These are phyloP conservation scores for Drusus annulatus DNA, from an alignment of 1,140 invertebrate genomes.

Conservation along the genomic window DNA sequence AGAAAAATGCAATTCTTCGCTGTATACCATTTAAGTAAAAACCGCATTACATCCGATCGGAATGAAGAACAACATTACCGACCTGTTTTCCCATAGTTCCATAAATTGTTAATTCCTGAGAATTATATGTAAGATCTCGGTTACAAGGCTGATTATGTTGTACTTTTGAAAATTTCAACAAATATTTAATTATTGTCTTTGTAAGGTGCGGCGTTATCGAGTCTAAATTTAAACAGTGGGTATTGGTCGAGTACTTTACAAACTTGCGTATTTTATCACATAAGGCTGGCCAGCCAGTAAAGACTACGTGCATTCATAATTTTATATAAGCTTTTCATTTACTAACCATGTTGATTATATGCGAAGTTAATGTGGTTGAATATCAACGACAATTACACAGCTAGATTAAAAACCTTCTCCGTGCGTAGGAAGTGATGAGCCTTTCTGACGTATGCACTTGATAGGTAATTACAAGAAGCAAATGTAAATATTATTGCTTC, in stretches of 20 bases:
- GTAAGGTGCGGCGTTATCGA: neutral
- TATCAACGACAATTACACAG: too few species aligned
- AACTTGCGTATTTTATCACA: neutral
- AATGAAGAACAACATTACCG: neutral
- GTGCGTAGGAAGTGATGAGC: too few species aligned
- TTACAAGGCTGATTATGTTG: conserved; percentile 11
- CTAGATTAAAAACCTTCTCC: too few species aligned
- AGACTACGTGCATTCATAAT: neutral
- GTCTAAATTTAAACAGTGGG: neutral
- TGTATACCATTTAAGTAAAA: neutral
- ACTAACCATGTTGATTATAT: too few species aligned
- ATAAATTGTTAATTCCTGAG: conserved; percentile 4
- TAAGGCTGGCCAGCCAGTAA: neutral
- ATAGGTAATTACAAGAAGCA: too few species aligned
- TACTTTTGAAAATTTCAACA: conserved; percentile 11
- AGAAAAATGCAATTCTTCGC: neutral
- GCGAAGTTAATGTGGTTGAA: too few species aligned
- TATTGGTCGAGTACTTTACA: neutral
- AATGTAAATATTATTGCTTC: too few species aligned
- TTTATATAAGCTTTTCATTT: neutral
- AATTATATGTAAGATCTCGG: neutral
- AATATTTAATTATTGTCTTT: conserved; percentile 7
- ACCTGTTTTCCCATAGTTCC: conserved; percentile 12
- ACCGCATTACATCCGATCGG: neutral
- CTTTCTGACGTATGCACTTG: too few species aligned